Evolutionary conservation across 2,888 invertebrate genomes (phyloP).

Genomic region (Eustalomyia histrio): DNA sequence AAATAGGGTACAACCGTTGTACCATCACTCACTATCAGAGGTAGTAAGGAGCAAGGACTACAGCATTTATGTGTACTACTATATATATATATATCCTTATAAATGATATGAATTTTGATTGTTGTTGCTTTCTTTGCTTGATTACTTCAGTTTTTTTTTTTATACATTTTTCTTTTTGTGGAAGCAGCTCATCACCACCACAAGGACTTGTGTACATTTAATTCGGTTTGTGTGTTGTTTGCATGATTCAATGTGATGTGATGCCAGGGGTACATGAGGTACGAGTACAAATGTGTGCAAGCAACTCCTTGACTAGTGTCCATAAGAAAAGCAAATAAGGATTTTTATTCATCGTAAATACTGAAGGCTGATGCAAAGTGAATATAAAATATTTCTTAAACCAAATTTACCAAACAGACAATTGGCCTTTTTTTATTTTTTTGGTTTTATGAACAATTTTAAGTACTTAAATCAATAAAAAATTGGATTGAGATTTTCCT

Average conservation of each 20-base stretch:
- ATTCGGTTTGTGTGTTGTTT: slow-evolving; percentile 44
- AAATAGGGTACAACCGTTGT: slow-evolving; percentile 46
- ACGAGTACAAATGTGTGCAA: slow-evolving; percentile 44
- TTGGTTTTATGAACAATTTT: neutral
- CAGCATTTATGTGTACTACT: no score
- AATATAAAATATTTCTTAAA: slow-evolving; percentile 24
- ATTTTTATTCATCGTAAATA: slow-evolving; percentile 24
- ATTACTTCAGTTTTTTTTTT: slow-evolving; percentile 6
- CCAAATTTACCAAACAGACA: neutral
- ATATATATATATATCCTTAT: slow-evolving; percentile 12
- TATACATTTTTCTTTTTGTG: slow-evolving; percentile 5
- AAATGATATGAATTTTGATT: slow-evolving; percentile 32
- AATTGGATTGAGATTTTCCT: neutral
- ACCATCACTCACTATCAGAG: slow-evolving; percentile 24
- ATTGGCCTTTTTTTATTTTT: neutral
- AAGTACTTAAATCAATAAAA: slow-evolving; percentile 4
- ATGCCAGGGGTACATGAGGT: slow-evolving; percentile 34
- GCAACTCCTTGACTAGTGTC: slow-evolving; percentile 25
- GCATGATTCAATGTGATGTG: neutral
- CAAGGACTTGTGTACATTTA: slow-evolving; percentile 57
- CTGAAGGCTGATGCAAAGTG: slow-evolving; percentile 27
- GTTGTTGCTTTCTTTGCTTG: slow-evolving; percentile 9
- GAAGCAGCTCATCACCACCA: slow-evolving; percentile 49
- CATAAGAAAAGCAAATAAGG: slow-evolving; percentile 34
- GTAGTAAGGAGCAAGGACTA: neutral